Conservation (phyloP, 2,797 vertebrate species). For the Distichodus sexfasciatus region DNA sequence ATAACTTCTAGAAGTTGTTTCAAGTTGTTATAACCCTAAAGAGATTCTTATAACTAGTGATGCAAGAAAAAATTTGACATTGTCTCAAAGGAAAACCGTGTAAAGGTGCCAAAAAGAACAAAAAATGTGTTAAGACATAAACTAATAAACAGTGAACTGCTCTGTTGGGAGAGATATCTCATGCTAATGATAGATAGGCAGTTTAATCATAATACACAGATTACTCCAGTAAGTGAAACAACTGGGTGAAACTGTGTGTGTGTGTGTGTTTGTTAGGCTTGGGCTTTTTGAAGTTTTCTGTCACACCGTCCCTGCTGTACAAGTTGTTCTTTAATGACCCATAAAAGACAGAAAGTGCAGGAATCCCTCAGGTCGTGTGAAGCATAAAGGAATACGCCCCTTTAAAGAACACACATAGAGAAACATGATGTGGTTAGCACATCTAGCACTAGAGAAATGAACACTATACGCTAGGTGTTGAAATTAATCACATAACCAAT, state of each 20-base stretch:
- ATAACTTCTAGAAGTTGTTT: background rate
- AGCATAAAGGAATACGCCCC: too few relatives aligned
- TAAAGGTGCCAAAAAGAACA: background rate
- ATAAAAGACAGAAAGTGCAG: too few relatives aligned
- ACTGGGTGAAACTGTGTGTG: too few relatives aligned
- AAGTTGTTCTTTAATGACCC: too few relatives aligned
- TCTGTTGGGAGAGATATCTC: background rate
- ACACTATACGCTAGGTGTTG: too few relatives aligned
- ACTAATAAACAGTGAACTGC: background rate
- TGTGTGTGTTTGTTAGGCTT: background rate
- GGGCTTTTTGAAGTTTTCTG: too few relatives aligned
- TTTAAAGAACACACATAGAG: too few relatives aligned
- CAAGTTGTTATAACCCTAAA: background rate
- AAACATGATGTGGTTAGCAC: too few relatives aligned
- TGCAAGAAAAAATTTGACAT: background rate
- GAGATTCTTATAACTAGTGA: background rate
- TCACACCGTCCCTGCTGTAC: too few relatives aligned
- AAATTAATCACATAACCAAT: too few relatives aligned
- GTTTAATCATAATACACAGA: background rate
- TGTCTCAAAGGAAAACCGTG: background rate
- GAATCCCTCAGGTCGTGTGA: too few relatives aligned
- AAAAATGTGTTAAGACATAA: background rate
- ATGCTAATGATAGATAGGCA: background rate
- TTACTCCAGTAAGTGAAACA: background rate
- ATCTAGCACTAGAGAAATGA: too few relatives aligned